phyloP scores from a whole-genome alignment of 2,113 vertebrate genomes.

The Podarcis cretensis region DNA sequence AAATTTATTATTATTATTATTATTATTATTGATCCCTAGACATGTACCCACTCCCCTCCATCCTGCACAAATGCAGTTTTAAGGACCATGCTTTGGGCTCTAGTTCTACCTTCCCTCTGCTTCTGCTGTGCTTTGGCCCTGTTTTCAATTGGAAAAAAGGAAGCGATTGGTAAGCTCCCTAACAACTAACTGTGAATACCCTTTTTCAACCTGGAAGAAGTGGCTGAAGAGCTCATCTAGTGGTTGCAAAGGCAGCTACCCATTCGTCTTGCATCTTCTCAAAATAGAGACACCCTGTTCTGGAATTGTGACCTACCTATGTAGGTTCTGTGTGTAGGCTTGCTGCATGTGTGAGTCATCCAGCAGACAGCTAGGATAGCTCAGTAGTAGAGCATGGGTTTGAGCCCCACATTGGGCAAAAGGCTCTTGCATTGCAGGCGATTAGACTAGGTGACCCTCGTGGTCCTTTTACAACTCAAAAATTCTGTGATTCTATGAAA shows the following conservation, averaged over 20 bases:
- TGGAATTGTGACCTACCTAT: neutral
- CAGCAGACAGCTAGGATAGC: neutral
- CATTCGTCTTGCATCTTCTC: neutral
- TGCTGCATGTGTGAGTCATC: neutral
- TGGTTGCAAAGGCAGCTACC: neutral
- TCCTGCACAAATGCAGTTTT: neutral
- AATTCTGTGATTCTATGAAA: too few species aligned
- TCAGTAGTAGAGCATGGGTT: too few species aligned
- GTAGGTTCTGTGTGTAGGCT: neutral
- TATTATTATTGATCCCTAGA: neutral
- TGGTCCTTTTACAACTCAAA: too few species aligned
- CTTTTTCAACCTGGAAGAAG: neutral
- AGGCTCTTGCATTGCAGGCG: too few species aligned
- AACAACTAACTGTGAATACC: neutral
- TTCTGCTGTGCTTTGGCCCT: neutral
- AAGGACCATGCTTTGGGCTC: neutral
- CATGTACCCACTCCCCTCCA: neutral
- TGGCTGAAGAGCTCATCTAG: neutral
- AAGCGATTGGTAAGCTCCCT: neutral
- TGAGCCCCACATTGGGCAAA: too few species aligned
- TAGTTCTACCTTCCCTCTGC: neutral
- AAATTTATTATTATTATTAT: too few species aligned
- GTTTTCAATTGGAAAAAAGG: constrained; percentile 3
- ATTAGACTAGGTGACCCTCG: too few species aligned
- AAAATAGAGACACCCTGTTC: too few species aligned